Evolutionary conservation across 2,888 invertebrate genomes (phyloP), one percentile per base, ranked within the genome.

Genomic region (Neoascia interrupta): DNA sequence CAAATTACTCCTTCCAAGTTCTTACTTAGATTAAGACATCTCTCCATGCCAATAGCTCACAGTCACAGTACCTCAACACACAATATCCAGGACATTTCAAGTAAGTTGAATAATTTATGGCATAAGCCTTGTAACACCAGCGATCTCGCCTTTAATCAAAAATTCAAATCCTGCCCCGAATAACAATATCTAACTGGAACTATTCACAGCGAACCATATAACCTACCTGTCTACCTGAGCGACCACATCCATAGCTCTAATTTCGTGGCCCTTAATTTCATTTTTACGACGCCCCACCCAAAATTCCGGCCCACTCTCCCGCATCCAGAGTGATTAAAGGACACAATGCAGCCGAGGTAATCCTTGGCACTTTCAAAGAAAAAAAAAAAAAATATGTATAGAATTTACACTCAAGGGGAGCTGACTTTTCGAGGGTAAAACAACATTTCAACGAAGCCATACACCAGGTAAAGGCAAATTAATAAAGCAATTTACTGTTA

Each of bases 401-500:
- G 15, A 28, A 58, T 37, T 47, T 37, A 26, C 37, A 21, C 28
- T 26, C 15, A 18, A 18, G 56, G 18, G 1, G n/a, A 2, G 18
- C 3, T 6, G 18, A 18, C 28, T 10, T 11, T 36, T 21, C 15
- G 15, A 23, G 37, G 26, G 39, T 56, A 51, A 36, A 51, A 64
- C 64, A 58, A 64, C 68, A 69, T 54, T 69, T 75, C 60, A 68
- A 43, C 56, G 56, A 63, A 56, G 49, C 63, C 28, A 31, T 56
- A 61, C 18, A 15, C 41, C 37, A 28, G 58, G 41, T 66, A 53
- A 54, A 63, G 69, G 61, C 74, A 74, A 80, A 80, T 80, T 80
- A 80, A 80, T 80, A 80, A 80, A 80, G 74, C 80, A 74, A 80
- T 80, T 80, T 80, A 74, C 74, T 56, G 80, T 80, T 80, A 74